Percentiles rank a stretch among this genome's conserved stretches.
Evolutionary conservation across 2,113 vertebrate genomes (phyloP).

Genomic region (Mystacornis crossleyi): DNA sequence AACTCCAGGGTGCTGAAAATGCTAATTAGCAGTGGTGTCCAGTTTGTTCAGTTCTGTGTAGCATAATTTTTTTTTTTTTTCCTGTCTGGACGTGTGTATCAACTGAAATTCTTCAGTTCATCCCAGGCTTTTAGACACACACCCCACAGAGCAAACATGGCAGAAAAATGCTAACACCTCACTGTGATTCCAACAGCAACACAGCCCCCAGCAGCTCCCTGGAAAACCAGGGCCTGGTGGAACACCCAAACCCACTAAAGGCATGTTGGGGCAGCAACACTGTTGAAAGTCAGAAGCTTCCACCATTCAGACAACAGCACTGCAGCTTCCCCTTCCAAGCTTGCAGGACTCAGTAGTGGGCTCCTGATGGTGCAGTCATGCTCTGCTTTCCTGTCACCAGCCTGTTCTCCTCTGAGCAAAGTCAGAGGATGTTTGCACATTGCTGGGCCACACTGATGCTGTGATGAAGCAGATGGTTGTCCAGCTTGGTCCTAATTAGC

Average conservation of each 20-base stretch:
- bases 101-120: neutral
- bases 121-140: neutral
- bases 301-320: neutral
- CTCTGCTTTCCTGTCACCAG: neutral
- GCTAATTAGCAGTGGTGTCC: neutral
- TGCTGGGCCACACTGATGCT: neutral
- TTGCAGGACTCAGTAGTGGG: rapidly evolving
- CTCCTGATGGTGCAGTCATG: neutral
- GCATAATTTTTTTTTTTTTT: neutral
- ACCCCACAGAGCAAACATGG: neutral
- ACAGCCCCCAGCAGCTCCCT: neutral
- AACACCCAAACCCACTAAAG: neutral
- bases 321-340: neutral
- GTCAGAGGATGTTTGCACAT: neutral
- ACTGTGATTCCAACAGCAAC: neutral
- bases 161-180: neutral
- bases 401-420: neutral
- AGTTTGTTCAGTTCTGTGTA: neutral
- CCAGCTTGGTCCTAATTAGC: neutral
- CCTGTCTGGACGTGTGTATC: neutral
- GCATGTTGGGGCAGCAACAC: neutral
- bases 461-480: neutral
- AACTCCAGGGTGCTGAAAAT: neutral
- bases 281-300: neutral
- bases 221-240: neutral